phyloP scores from a whole-genome alignment of 2,797 vertebrate species.

The Cygnus olor region DNA sequence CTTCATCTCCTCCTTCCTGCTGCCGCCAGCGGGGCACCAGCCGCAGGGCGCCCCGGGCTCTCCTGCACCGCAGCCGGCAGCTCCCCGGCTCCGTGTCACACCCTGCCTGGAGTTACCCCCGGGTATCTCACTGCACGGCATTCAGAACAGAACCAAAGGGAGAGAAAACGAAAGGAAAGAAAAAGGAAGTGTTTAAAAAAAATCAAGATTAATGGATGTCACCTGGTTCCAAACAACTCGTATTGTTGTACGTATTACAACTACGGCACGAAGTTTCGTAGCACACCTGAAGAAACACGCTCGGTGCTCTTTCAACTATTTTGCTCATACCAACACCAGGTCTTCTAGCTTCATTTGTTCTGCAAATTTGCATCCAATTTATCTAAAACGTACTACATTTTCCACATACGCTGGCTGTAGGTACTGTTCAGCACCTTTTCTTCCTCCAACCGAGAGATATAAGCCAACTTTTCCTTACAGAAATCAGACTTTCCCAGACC shows the following conservation, averaged over 20 bases:
- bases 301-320: not conserved
- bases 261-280: not conserved
- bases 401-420: not conserved
- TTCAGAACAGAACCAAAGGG: not conserved
- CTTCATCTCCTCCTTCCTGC: not conserved
- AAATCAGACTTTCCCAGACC: not conserved
- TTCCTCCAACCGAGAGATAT: not conserved
- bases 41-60: not conserved
- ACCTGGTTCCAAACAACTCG: fast-evolving
- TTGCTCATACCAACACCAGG: not conserved
- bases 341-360: not conserved
- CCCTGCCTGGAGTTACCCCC: not conserved
- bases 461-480: not conserved
- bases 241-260: too few relatives aligned
- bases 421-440: not conserved
- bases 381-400: not conserved
- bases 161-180: not conserved
- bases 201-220: not conserved
- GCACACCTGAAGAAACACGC: fast-evolving
- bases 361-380: not conserved
- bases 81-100: slow-evolving; percentile 27
- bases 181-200: fast-evolving
- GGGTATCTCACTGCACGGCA: not conserved
- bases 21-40: not conserved
- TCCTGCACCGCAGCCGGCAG: not conserved